A percentile compares a stretch with the other conserved stretches of the same genome.
Conservation (phyloP, 2,888 invertebrate genomes). For the Meiosimyza decipiens region DNA sequence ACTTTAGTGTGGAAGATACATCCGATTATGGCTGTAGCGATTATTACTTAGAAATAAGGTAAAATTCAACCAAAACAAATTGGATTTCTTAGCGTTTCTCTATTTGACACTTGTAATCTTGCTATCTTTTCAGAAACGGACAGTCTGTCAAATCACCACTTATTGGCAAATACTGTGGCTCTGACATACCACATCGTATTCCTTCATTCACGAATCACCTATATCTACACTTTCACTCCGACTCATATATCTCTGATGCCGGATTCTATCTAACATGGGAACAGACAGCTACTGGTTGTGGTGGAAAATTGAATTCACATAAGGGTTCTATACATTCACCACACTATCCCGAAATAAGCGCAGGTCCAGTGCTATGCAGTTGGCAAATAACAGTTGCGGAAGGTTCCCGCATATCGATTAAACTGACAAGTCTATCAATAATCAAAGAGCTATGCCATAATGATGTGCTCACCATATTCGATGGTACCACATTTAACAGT, state of each 20-base stretch:
- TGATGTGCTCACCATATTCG: constrained; percentile 68
- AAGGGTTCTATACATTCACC: constrained; percentile 85
- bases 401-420: constrained; percentile 76
- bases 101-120: no score
- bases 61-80: background rate
- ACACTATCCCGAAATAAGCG: constrained; percentile 76
- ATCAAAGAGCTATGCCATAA: constrained; percentile 67
- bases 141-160: constrained; percentile 77
- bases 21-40: constrained; percentile 69
- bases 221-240: constrained; percentile 81
- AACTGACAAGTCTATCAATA: constrained; percentile 71
- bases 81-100: background rate
- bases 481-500: constrained; percentile 52
- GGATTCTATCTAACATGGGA: constrained; percentile 83
- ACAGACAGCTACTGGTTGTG: constrained; percentile 78
- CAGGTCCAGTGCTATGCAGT: constrained; percentile 78
- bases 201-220: constrained; percentile 81
- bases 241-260: constrained; percentile 70
- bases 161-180: constrained; percentile 83
- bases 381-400: constrained; percentile 82
- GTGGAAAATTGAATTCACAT: constrained; percentile 78
- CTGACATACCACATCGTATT: constrained; percentile 72
- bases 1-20: constrained; percentile 75
- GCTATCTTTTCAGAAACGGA: constrained; percentile 76
- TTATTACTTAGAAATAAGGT: constrained; percentile 82